A percentile compares a stretch with the other conserved stretches of the same genome.
These are phyloP conservation scores for Scomberomorus guttatus DNA, from an alignment of 2,797 vertebrate genomes.

Conservation along the genomic window DNA sequence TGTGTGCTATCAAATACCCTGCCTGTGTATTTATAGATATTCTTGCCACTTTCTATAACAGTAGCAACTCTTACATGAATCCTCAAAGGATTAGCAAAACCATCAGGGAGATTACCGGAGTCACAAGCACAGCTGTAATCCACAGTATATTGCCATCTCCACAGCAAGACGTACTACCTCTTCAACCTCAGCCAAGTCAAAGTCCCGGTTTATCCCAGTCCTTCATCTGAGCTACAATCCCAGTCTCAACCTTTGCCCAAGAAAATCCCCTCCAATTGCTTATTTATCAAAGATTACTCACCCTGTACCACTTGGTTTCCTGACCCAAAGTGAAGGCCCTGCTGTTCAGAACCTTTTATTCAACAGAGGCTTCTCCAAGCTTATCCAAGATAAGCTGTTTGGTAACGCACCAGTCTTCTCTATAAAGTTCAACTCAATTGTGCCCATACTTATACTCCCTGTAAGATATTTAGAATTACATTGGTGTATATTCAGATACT, in stretches of 20 bases:
- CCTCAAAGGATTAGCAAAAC: conserved; percentile 69
- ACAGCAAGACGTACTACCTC: conserved; percentile 35
- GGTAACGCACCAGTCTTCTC: background rate
- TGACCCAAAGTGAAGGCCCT: background rate
- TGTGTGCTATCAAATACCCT: conserved; percentile 11
- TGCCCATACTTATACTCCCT: background rate
- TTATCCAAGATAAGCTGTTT: background rate
- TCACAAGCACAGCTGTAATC: conserved; percentile 73
- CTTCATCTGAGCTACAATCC: conserved; percentile 26
- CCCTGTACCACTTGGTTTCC: conserved; percentile 28
- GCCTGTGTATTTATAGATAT: conserved; percentile 42
- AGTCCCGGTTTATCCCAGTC: conserved; percentile 23
- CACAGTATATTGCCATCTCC: conserved; percentile 53
- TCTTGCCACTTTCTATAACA: conserved; percentile 39
- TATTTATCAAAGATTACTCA: conserved; percentile 31
- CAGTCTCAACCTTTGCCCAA: conserved; percentile 26
- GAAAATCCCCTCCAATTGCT: conserved; percentile 20
- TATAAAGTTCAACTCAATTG: background rate
- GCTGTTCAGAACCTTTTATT: background rate
- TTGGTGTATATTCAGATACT: background rate
- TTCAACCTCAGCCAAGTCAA: conserved; percentile 15
- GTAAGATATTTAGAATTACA: background rate
- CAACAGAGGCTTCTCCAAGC: too few species aligned
- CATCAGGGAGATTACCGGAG: conserved; percentile 66
- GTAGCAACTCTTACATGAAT: conserved; percentile 65